Percentiles rank a stretch among this genome's conserved stretches.
Conservation (phyloP, 2,113 vertebrate species). For the Austrofundulus limnaeus region DNA sequence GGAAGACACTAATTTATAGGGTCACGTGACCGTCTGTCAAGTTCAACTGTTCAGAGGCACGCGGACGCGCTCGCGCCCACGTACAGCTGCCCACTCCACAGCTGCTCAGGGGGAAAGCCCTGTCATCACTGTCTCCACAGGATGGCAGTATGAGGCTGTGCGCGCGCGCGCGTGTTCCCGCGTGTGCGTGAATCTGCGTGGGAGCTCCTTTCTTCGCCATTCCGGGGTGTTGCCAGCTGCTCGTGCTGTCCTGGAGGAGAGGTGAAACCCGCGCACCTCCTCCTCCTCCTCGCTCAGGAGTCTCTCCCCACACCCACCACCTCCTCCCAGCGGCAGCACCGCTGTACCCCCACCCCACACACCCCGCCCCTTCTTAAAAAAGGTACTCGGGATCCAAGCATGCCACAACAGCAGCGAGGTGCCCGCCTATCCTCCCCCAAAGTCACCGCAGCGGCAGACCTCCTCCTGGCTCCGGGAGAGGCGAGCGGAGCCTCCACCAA, state of each 20-base stretch:
- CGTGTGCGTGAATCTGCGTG: constrained; percentile 69
- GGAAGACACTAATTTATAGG: not conserved
- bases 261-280: constrained; percentile 33
- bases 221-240: constrained; percentile 79
- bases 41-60: constrained; percentile 18
- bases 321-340: constrained; percentile 14
- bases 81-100: constrained; percentile 27
- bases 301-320: constrained; percentile 32
- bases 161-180: constrained; percentile 18
- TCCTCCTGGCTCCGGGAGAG: constrained; percentile 57
- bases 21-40: constrained; percentile 36
- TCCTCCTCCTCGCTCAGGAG: constrained; percentile 47
- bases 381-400: constrained; percentile 50
- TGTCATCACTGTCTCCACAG: constrained; percentile 74
- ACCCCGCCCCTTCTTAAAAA: constrained; percentile 1
- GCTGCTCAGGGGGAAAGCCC: constrained; percentile 61
- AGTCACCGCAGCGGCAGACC: constrained; percentile 67
- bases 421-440: constrained; percentile 53
- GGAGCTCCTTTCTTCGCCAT: constrained; percentile 82
- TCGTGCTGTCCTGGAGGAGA: constrained; percentile 66
- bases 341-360: not conserved
- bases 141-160: constrained; percentile 78
- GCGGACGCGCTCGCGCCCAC: constrained; percentile 13
- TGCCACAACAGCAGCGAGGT: constrained; percentile 60
- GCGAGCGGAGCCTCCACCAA: constrained; percentile 72